Base-by-base conservation (phyloP, 2,888 invertebrate species). In the Drosophila diplacantha region DNA sequence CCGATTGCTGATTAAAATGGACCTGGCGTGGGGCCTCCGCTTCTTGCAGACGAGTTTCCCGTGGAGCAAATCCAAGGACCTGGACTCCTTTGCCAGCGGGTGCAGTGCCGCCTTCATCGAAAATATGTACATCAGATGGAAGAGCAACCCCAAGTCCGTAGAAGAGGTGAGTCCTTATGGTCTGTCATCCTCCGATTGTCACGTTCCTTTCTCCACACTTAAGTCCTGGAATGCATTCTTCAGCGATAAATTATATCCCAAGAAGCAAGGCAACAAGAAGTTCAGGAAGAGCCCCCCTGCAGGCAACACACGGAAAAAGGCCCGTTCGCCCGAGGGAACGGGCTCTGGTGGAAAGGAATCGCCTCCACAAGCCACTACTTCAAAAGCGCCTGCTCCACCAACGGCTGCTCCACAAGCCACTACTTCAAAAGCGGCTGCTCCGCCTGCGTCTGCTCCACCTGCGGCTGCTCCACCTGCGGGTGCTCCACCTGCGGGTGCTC, bases 381-480 rank as follows among this genome's bases (percentile, higher is more conserved):
- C 5, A 32, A 2, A 5, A 6, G 5, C 7, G 1, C 3, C n/a
- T 8, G 3, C 14, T 34, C 0, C 6, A 14, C 6, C 32, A 0
- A 7, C n/a, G 3, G 2, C 34, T 35, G 34, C 35, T 35, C 1
- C 7, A 34, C 6, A 1, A 3, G 7, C 14, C 0, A 1, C n/a
- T 7, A 7, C 32, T 7, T 3, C 14, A n/a, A 0, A 3, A 1
- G 32, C 32, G 0, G 3, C 34, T n/a, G 34, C 3, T 34, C 8
- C n/a, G 16, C 8, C 34, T 1, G 14, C 14, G 0, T 0, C 32
- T n/a, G 34, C n/a, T 34, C 1, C 3, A 3, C 2, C n/a, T 2
- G 3, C 8, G 0, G 0, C 31, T 31, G 12, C 32, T 32, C 14
- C 32, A 32, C 14, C 32, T 0, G 6, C 14, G 3, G 0, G 3